Evolutionary conservation across 2,797 vertebrate species (phyloP).

Genomic region (Rhyacichthys aspro): DNA sequence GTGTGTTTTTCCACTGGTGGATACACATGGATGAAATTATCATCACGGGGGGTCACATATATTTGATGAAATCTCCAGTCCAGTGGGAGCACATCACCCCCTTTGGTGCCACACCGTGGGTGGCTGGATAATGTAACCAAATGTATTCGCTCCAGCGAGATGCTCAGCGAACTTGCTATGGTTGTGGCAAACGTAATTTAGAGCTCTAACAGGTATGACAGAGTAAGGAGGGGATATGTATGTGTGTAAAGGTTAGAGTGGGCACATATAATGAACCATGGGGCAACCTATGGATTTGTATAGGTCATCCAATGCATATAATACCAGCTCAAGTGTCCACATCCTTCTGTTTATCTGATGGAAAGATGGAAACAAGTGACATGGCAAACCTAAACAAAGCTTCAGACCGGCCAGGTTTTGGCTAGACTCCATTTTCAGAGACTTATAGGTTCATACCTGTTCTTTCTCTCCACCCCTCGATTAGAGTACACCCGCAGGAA

Average conservation of each 20-base stretch:
- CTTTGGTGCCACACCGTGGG: conserved; percentile 48
- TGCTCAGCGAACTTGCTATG: conserved; percentile 65
- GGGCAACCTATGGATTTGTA: conserved; percentile 43
- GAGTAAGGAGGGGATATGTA: conserved; percentile 31
- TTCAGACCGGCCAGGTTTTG: conserved; percentile 24
- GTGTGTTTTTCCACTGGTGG: conserved; percentile 46
- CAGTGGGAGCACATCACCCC: conserved; percentile 27
- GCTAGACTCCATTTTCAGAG: conserved; percentile 50
- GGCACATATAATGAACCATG: conserved; percentile 38
- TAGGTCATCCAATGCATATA: conserved; percentile 47
- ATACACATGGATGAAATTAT: conserved; percentile 43
- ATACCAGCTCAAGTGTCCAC: conserved; percentile 24
- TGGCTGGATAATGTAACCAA: conserved; percentile 72
- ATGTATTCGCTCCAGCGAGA: conserved; percentile 72
- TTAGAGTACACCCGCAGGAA: conserved; percentile 69
- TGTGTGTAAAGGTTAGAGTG: conserved; percentile 57
- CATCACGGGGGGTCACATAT: conserved; percentile 28
- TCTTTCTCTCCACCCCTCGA: conserved; percentile 45
- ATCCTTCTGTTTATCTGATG: conserved; percentile 32
- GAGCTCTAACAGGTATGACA: conserved; percentile 82
- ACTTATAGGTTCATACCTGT: conserved; percentile 59
- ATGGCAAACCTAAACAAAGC: conserved; percentile 22
- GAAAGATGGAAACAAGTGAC: conserved; percentile 25
- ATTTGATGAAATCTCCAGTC: conserved; percentile 46
- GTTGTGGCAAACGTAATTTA: conserved; percentile 76